Percentiles rank a stretch among this genome's conserved stretches.
Conservation (phyloP, 2,888 invertebrate genomes). For the Caenorhabditis auriculariae region DNA sequence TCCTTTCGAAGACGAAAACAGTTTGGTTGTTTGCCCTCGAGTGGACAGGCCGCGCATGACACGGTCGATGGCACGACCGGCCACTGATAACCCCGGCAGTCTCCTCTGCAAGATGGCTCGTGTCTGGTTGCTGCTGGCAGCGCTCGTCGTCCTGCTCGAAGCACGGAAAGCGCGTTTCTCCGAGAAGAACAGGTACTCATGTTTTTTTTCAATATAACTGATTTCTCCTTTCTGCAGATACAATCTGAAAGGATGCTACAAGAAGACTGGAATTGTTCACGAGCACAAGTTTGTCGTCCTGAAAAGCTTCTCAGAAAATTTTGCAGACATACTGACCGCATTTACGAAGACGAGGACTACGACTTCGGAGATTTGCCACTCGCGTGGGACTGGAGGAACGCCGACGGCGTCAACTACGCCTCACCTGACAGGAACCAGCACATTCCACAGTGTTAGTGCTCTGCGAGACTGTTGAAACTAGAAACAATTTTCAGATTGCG, state of each 20-base stretch:
- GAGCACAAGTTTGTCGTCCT: constrained; percentile 39
- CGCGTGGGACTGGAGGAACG: constrained; percentile 67
- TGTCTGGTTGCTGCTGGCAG: too few relatives aligned
- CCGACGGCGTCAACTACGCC: constrained; percentile 65
- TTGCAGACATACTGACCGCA: constrained; percentile 45
- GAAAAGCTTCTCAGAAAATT: not conserved
- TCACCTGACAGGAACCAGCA: constrained; percentile 67
- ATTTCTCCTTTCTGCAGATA: too few relatives aligned
- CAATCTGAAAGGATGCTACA: constrained; percentile 55
- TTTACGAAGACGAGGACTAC: constrained; percentile 50
- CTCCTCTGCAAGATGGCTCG: too few relatives aligned
- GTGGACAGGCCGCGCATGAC: too few relatives aligned
- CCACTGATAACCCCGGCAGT: too few relatives aligned
- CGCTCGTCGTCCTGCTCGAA: too few relatives aligned
- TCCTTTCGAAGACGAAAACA: too few relatives aligned
- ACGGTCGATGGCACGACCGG: too few relatives aligned
- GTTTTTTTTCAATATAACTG: too few relatives aligned
- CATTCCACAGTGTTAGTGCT: constrained; percentile 64
- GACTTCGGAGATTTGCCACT: constrained; percentile 61
- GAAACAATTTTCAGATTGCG: constrained; percentile 65
- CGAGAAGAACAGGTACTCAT: too few relatives aligned
- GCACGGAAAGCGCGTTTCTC: too few relatives aligned
- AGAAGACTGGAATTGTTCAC: constrained; percentile 34
- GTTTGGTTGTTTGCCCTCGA: too few relatives aligned
- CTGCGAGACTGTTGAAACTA: not conserved